phyloP scores from a whole-genome alignment of 2,888 invertebrate genomes.

The Didymodactylos carnosus region DNA sequence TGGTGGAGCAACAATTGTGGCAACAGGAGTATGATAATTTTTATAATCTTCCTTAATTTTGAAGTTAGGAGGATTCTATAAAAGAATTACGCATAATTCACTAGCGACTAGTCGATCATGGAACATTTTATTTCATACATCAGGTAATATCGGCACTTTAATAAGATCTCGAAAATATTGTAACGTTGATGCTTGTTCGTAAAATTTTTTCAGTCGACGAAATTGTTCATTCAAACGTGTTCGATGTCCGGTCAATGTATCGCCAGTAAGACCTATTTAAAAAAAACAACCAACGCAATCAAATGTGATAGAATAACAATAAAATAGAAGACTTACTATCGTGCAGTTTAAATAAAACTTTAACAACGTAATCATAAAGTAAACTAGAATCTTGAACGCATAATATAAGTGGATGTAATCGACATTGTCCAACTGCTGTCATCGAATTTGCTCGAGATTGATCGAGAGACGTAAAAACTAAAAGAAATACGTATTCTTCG shows the following conservation, averaged over 20 bases:
- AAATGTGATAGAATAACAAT: background rate
- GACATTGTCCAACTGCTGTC: slow-evolving; percentile 86
- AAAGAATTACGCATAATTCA: too few relatives aligned
- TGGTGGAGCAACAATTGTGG: slow-evolving; percentile 39
- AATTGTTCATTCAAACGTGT: slow-evolving; percentile 47
- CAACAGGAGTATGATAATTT: slow-evolving; percentile 79
- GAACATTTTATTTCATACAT: slow-evolving; percentile 38
- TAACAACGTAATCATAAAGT: slow-evolving; percentile 84
- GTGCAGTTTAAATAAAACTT: slow-evolving; percentile 81
- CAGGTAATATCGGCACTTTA: slow-evolving; percentile 70
- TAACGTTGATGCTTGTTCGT: slow-evolving; percentile 68
- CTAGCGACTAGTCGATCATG: too few relatives aligned
- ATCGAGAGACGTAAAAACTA: slow-evolving; percentile 74
- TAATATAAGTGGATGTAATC: slow-evolving; percentile 69
- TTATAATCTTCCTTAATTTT: slow-evolving; percentile 71
- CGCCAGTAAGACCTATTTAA: slow-evolving; percentile 48
- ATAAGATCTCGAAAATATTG: slow-evolving; percentile 93
- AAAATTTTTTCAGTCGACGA: slow-evolving; percentile 45
- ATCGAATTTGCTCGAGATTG: slow-evolving; percentile 83
- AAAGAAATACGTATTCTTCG: background rate
- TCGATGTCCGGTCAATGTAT: slow-evolving; percentile 68
- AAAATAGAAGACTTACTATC: slow-evolving; percentile 38
- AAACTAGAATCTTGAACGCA: slow-evolving; percentile 68
- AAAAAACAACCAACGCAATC: slow-evolving; percentile 14
- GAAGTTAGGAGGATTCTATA: slow-evolving; percentile 73